These are phyloP conservation scores for Idaea biselata DNA, from an alignment of 2,888 invertebrate species.

Conservation along the genomic window DNA sequence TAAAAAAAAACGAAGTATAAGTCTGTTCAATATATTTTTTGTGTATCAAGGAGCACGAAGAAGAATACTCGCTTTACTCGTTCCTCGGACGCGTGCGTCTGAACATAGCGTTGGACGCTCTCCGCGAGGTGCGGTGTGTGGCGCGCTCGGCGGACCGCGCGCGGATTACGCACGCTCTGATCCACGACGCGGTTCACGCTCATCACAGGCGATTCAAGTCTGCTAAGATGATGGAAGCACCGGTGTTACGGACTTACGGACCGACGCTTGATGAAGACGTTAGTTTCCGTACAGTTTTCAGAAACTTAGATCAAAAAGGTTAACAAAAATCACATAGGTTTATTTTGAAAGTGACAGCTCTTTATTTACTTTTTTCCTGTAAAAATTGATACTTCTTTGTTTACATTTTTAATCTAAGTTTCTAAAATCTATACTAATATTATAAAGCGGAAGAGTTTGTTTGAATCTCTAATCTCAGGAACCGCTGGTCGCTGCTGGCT, in stretches of 20 bases:
- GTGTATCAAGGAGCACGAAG: constrained; percentile 37
- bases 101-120: constrained; percentile 59
- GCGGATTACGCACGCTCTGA: constrained; percentile 39
- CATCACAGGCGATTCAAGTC: constrained; percentile 45
- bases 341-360: too few species aligned
- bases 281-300: background rate
- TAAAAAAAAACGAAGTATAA: too few species aligned
- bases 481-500: too few species aligned
- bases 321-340: too few species aligned
- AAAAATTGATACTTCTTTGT: too few species aligned
- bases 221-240: constrained; percentile 25
- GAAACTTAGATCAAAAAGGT: too few species aligned
- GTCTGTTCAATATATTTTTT: background rate
- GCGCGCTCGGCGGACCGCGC: constrained; percentile 53
- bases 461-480: too few species aligned
- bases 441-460: too few species aligned
- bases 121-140: constrained; percentile 54
- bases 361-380: too few species aligned
- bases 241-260: constrained; percentile 50
- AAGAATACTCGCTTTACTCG: constrained; percentile 55
- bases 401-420: too few species aligned
- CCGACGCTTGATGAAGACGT: constrained; percentile 58
- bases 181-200: constrained; percentile 57
- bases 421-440: too few species aligned
- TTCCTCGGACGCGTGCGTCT: constrained; percentile 61